Evolutionary conservation across 2,113 vertebrate genomes (phyloP).

Genomic region (Chauna torquata): DNA sequence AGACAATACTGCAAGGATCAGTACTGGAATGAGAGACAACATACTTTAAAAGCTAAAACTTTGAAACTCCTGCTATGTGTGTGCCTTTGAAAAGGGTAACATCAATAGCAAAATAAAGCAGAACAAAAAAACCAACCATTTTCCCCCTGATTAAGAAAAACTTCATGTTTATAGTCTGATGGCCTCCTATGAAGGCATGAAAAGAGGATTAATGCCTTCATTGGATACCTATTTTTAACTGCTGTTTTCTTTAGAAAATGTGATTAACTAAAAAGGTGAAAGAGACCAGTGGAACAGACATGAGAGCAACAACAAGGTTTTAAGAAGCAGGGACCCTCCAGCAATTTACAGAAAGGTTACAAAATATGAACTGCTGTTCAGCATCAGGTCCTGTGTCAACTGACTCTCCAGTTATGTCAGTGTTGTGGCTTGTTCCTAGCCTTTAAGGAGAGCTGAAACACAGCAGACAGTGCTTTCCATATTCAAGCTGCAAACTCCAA

Average conservation of each 20-base stretch:
- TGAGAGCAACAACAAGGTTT: background rate
- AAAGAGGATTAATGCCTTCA: conserved; percentile 21
- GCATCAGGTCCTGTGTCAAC: background rate
- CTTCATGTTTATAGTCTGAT: conserved; percentile 27
- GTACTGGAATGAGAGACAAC: conserved; percentile 48
- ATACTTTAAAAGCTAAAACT: conserved; percentile 46
- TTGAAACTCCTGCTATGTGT: conserved; percentile 9
- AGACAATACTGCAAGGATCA: conserved; percentile 54
- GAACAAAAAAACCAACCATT: background rate
- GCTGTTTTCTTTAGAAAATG: conserved; percentile 32
- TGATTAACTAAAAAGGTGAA: conserved; percentile 1
- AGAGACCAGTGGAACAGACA: background rate
- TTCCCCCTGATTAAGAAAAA: background rate
- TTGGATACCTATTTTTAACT: conserved; percentile 7
- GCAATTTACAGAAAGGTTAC: background rate
- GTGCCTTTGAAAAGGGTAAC: conserved; percentile 9
- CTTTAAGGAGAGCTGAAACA: background rate
- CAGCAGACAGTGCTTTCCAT: background rate
- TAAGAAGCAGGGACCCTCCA: background rate
- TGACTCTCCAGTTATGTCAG: background rate
- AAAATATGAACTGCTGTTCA: background rate
- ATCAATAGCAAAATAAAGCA: background rate
- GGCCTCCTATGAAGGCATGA: conserved; percentile 4
- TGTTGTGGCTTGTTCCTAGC: background rate
- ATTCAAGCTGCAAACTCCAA: background rate